phyloP scores from a whole-genome alignment of 2,888 invertebrate species.

The Magallana nippona region DNA sequence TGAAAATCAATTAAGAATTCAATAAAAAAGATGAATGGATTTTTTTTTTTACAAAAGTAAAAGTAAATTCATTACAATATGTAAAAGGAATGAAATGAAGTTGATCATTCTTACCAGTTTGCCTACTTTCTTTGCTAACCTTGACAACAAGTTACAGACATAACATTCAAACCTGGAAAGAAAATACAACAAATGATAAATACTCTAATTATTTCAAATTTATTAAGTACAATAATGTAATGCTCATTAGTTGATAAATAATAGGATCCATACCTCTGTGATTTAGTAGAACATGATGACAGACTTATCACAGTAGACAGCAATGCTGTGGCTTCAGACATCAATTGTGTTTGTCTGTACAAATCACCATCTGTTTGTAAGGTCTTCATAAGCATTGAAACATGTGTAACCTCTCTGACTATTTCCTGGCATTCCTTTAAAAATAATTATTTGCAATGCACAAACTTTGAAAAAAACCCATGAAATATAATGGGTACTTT shows the following conservation, averaged over 20 bases:
- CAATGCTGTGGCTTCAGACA: slow-evolving; percentile 1
- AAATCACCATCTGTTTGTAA: not conserved
- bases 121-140: slow-evolving; percentile 4
- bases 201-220: too few species aligned
- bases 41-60: too few species aligned
- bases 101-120: not conserved
- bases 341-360: not conserved
- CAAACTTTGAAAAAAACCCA: too few species aligned
- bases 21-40: too few species aligned
- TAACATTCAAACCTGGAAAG: not conserved
- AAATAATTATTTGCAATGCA: too few species aligned
- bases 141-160: slow-evolving; percentile 9
- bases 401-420: not conserved
- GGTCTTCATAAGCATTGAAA: not conserved
- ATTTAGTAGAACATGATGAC: not conserved
- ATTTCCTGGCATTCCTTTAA: not conserved
- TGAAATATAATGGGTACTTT: too few species aligned
- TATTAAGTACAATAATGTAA: too few species aligned
- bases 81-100: too few species aligned
- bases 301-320: not conserved
- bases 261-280: not conserved
- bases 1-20: too few species aligned
- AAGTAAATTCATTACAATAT: too few species aligned
- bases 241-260: too few species aligned
- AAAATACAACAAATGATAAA: too few species aligned